phyloP scores from a whole-genome alignment of 2,113 vertebrate species.

The Atractosteus spatula region DNA sequence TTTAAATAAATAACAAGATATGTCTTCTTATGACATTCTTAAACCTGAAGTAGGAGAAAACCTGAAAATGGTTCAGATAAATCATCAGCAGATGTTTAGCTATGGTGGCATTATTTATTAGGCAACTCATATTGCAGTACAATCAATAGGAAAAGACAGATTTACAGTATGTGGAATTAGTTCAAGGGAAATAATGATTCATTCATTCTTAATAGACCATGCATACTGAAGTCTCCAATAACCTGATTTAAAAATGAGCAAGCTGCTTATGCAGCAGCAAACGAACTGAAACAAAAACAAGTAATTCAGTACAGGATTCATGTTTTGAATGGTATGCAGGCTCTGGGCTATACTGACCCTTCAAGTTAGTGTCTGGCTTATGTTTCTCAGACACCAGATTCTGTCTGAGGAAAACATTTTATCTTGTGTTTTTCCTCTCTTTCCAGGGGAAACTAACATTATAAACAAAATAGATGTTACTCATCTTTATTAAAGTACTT shows the following conservation, averaged over 20 bases:
- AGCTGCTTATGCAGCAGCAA: not conserved
- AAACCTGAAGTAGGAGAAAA: no score
- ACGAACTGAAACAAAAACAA: not conserved
- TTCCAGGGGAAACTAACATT: no score
- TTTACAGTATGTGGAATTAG: slow-evolving; percentile 6
- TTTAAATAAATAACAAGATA: no score
- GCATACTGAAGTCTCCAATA: not conserved
- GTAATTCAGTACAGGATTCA: not conserved
- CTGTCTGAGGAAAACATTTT: no score
- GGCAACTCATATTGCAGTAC: not conserved
- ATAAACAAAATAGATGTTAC: no score
- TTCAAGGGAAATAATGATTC: slow-evolving; percentile 12
- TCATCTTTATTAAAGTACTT: no score
- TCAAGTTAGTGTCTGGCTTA: no score
- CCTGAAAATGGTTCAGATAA: no score
- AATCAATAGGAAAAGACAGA: slow-evolving; percentile 7
- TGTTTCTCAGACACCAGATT: no score
- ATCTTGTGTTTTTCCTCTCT: no score
- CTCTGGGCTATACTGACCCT: not conserved
- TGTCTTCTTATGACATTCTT: no score
- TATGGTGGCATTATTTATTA: not conserved
- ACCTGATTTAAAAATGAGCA: slow-evolving; percentile 2
- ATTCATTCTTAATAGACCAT: slow-evolving; percentile 4
- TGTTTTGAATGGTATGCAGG: not conserved
- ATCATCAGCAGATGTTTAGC: no score